These are phyloP conservation scores for Dolichomitus sp. DNA, from an alignment of 2,888 invertebrate genomes.

Conservation along the genomic window DNA sequence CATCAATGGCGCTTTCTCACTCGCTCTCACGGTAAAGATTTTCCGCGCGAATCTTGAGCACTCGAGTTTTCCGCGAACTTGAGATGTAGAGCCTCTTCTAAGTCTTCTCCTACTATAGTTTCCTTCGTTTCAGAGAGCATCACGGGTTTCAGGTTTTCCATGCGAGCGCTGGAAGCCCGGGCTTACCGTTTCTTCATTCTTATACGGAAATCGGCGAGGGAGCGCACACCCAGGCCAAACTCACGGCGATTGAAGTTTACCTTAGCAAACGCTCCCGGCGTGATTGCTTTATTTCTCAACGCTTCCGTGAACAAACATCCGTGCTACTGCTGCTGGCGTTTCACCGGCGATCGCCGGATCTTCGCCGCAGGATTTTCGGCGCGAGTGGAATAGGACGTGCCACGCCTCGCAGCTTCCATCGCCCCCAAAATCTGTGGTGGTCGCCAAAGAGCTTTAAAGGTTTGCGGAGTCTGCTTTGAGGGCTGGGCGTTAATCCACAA, in stretches of 20 bases:
- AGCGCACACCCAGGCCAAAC: background rate
- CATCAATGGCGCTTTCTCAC: too few species aligned
- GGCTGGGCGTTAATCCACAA: conserved; percentile 3
- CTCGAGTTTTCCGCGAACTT: conserved; percentile 4
- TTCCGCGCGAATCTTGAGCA: background rate
- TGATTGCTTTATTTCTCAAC: conserved; percentile 56
- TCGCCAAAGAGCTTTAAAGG: conserved; percentile 4
- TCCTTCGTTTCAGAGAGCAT: background rate
- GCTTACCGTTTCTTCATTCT: conserved; percentile 27
- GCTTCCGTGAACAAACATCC: conserved; percentile 44
- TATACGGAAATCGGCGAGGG: conserved; percentile 37
- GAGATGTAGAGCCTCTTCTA: background rate
- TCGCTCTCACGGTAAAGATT: background rate
- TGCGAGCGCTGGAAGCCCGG: conserved; percentile 13
- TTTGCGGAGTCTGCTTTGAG: background rate
- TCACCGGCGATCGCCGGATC: conserved; percentile 36
- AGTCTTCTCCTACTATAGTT: background rate
- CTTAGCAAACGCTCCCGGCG: conserved; percentile 41
- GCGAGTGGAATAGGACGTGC: conserved; percentile 6
- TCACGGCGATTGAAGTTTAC: conserved; percentile 45
- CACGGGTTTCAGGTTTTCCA: conserved; percentile 26
- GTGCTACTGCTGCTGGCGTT: conserved; percentile 29
- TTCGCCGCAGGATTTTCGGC: conserved; percentile 43
- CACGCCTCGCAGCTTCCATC: conserved; percentile 17
- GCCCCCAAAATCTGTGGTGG: conserved; percentile 13